Evolutionary conservation across 2,888 invertebrate species (phyloP).

Genomic region (Clitarchus hookeri): DNA sequence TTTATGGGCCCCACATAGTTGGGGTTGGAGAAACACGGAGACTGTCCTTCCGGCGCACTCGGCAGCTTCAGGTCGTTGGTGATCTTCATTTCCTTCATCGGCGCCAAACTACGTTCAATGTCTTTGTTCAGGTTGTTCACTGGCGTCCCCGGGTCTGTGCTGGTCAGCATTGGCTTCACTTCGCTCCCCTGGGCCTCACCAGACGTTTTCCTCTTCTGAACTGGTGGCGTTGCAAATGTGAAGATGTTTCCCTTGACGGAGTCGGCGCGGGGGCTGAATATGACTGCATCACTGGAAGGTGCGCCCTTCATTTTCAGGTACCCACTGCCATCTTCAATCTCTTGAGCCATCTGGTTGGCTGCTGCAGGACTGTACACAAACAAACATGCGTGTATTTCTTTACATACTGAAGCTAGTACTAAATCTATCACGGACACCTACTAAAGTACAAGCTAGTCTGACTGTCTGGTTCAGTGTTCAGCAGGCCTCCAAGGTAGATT

Average conservation of each 20-base stretch:
- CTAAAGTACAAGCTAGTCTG: too few relatives aligned
- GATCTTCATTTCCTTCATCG: conserved; percentile 21
- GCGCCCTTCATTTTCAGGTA: conserved; percentile 65
- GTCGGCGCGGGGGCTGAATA: conserved; percentile 62
- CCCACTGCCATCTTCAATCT: conserved; percentile 56
- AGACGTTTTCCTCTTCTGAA: background rate
- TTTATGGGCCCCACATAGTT: conserved; percentile 50
- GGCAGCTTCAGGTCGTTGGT: conserved; percentile 15
- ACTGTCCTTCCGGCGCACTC: background rate
- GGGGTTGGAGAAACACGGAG: conserved; percentile 49
- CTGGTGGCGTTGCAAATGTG: conserved; percentile 53
- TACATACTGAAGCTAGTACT: too few relatives aligned
- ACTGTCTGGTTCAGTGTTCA: too few relatives aligned
- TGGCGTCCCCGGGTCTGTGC: background rate
- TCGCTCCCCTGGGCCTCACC: background rate
- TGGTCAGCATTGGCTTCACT: background rate
- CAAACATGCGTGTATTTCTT: background rate
- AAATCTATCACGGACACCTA: too few relatives aligned
- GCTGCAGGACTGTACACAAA: conserved; percentile 26
- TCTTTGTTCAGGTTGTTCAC: conserved; percentile 36
- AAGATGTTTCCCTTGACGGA: conserved; percentile 54
- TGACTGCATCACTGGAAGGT: conserved; percentile 53
- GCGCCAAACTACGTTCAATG: background rate
- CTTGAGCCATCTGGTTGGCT: conserved; percentile 50
- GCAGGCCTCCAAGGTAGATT: too few relatives aligned